These are phyloP conservation scores for Tuberolachnus salignus DNA, from an alignment of 2,888 invertebrate species.

Conservation along the genomic window DNA sequence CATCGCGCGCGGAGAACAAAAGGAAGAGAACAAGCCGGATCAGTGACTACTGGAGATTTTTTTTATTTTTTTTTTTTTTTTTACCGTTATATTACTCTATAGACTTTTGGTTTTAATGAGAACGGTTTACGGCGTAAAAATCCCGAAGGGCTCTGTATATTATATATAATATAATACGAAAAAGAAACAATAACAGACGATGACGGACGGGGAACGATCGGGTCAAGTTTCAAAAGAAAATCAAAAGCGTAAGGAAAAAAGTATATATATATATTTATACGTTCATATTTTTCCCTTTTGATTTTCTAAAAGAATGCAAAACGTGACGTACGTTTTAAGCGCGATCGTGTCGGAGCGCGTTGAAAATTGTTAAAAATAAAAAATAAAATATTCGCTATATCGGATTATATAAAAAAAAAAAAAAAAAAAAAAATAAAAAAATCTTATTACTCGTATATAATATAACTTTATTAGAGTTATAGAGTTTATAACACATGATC, in stretches of 20 bases:
- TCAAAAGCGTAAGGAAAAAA: conserved; percentile 1
- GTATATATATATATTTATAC: not conserved
- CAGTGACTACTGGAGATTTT: conserved; percentile 45
- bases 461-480: not conserved
- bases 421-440: too few relatives aligned
- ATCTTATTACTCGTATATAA: not conserved
- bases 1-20: conserved; percentile 35
- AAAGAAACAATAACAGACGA: conserved; percentile 40
- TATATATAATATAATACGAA: not conserved
- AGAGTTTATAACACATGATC: not conserved
- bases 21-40: conserved; percentile 41
- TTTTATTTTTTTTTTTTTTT: conserved; percentile 3
- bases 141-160: conserved; percentile 15
- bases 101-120: conserved; percentile 55
- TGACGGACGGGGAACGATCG: not conserved
- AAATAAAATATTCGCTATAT: not conserved
- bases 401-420: not conserved
- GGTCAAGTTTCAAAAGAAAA: conserved; percentile 54
- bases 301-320: conserved; percentile 20
- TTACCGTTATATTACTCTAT: not conserved
- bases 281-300: conserved; percentile 28
- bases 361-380: conserved; percentile 8
- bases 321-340: conserved; percentile 22
- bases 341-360: not conserved
- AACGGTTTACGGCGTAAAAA: conserved; percentile 37